phyloP scores from a whole-genome alignment of 2,113 vertebrate species.

The Anguilla japonica region DNA sequence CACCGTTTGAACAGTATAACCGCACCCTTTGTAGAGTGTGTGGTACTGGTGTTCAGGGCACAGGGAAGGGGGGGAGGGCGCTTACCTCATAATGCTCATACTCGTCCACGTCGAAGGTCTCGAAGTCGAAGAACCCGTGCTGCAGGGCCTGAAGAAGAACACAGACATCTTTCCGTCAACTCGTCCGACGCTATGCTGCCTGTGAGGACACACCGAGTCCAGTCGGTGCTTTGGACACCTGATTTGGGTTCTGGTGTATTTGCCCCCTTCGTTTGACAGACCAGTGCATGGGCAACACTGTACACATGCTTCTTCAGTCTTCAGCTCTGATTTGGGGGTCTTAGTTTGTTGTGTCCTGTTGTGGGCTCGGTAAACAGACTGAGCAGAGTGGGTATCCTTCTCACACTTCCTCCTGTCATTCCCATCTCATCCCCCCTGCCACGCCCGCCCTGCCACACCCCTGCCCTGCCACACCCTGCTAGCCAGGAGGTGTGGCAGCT shows the following conservation, averaged over 20 bases:
- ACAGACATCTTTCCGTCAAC: not conserved
- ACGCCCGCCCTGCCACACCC: not conserved
- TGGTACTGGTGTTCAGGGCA: not conserved
- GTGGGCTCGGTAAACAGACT: not conserved
- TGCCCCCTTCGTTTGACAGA: not conserved
- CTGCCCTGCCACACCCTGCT: not conserved
- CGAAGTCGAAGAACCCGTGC: constrained; percentile 94
- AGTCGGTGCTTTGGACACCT: not conserved
- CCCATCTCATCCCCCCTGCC: not conserved
- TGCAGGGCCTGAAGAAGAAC: constrained; percentile 80
- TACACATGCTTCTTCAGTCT: not conserved
- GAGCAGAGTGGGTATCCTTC: not conserved
- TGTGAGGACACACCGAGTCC: not conserved
- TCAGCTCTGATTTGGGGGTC: not conserved
- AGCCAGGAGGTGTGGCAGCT: no score
- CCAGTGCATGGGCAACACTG: not conserved
- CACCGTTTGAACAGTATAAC: not conserved
- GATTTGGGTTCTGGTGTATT: not conserved
- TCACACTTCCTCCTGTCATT: not conserved
- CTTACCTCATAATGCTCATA: constrained; percentile 98
- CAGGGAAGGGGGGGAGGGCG: not conserved
- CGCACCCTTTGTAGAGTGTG: not conserved
- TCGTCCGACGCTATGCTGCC: not conserved
- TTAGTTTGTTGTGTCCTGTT: not conserved
- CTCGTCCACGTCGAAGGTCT: constrained; percentile 92